phyloP scores from a whole-genome alignment of 2,113 vertebrate genomes.

The Rhabdomys dilectus region DNA sequence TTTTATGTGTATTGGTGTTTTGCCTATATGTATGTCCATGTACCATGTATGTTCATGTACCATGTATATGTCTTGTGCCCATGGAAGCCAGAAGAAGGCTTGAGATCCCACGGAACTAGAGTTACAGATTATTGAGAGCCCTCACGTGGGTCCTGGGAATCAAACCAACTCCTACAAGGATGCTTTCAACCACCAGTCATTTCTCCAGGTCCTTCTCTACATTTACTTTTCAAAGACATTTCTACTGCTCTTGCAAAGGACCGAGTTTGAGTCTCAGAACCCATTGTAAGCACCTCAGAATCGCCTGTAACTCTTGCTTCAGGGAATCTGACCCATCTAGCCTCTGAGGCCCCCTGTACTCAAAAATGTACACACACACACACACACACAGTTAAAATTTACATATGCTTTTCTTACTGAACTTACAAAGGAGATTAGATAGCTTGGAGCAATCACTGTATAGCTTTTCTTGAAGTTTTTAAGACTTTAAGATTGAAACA shows the following conservation, averaged over 20 bases:
- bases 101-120: background rate
- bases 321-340: background rate
- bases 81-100: background rate
- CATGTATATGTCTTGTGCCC: background rate
- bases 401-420: slow-evolving; percentile 53
- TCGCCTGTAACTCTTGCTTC: background rate
- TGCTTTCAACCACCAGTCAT: background rate
- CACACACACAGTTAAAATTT: background rate
- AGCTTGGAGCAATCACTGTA: slow-evolving; percentile 30
- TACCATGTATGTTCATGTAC: background rate
- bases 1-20: background rate
- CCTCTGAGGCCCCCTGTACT: background rate
- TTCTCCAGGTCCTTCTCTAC: background rate
- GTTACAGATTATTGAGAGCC: background rate
- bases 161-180: background rate
- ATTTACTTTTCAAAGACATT: background rate
- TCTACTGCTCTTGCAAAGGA: background rate
- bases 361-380: background rate
- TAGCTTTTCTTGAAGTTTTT: slow-evolving; percentile 40
- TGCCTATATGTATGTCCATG: background rate
- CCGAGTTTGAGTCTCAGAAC: background rate
- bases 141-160: background rate
- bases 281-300: background rate
- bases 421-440: slow-evolving; percentile 18
- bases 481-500: slow-evolving; percentile 13